A percentile compares a stretch with the other conserved stretches of the same genome.
Evolutionary conservation across 2,888 invertebrate species (phyloP).

Genomic region (Pterostichus niger): DNA sequence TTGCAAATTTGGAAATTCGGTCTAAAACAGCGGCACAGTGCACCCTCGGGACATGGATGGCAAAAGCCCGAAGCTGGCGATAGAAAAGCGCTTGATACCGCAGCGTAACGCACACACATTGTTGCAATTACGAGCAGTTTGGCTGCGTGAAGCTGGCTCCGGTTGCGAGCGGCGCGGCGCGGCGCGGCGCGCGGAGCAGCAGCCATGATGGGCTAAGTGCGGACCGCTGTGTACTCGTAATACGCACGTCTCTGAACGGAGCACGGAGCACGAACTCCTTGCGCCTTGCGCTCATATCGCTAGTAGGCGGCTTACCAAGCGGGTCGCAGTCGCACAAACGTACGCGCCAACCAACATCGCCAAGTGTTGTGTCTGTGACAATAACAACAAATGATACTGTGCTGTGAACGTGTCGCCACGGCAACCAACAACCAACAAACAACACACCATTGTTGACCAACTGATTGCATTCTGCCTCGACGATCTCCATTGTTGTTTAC

Average conservation of each 20-base stretch:
- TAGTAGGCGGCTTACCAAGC: conserved; percentile 71
- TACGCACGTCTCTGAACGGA: conserved; percentile 50
- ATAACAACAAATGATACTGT: conserved; percentile 17
- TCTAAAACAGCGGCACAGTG: conserved; percentile 7
- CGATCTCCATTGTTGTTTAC: conserved; percentile 32
- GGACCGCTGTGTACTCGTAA: conserved; percentile 60
- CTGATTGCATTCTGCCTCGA: neutral
- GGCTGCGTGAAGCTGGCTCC: conserved; percentile 50
- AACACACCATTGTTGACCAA: conserved; percentile 21
- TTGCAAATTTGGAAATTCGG: conserved; percentile 31
- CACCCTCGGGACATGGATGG: neutral
- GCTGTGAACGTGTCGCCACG: conserved; percentile 5
- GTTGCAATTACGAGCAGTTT: conserved; percentile 53
- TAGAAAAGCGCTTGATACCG: neutral
- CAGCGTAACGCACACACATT: conserved; percentile 48
- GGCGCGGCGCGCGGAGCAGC: conserved; percentile 69
- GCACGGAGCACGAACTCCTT: conserved; percentile 45
- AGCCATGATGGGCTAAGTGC: conserved; percentile 75
- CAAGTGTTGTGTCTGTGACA: conserved; percentile 68
- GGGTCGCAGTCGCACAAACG: conserved; percentile 64
- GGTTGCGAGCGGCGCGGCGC: conserved; percentile 35
- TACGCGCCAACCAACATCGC: conserved; percentile 74
- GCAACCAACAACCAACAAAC: neutral
- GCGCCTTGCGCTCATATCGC: conserved; percentile 70
- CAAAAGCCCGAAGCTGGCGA: conserved; percentile 18